Evolutionary conservation across 2,888 invertebrate genomes (phyloP).

Genomic region (Chymomyza caudatula): DNA sequence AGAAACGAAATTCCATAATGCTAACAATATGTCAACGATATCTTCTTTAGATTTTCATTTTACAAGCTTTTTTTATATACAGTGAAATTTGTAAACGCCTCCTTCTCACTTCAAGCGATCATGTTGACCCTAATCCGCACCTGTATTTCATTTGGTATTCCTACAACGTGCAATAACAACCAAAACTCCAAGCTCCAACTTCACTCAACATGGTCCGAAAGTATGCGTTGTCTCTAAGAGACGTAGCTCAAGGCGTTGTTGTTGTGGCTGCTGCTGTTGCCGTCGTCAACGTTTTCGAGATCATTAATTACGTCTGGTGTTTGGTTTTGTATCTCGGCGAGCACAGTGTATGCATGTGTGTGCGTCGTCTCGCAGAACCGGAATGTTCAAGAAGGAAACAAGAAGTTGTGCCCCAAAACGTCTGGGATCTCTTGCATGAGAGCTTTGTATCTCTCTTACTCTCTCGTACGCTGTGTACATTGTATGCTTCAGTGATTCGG

Average conservation of each 20-base stretch:
- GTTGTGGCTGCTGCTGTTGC: slow-evolving; percentile 32
- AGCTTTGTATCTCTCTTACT: slow-evolving; percentile 8
- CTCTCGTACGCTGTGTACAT: too few relatives aligned
- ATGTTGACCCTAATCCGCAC: slow-evolving; percentile 67
- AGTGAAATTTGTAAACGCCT: not conserved
- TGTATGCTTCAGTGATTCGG: not conserved
- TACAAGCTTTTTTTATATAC: slow-evolving; percentile 17
- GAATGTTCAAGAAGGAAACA: slow-evolving; percentile 66
- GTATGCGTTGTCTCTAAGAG: slow-evolving; percentile 49
- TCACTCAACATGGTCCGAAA: slow-evolving; percentile 35
- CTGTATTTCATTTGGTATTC: slow-evolving; percentile 51
- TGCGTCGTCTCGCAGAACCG: slow-evolving; percentile 48
- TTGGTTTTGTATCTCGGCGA: slow-evolving; percentile 15
- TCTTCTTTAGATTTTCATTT: slow-evolving; percentile 31
- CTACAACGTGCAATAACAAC: not conserved
- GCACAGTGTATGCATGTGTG: not conserved
- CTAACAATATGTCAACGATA: slow-evolving; percentile 2
- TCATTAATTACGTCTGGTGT: slow-evolving; percentile 62
- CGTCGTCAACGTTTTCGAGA: slow-evolving; percentile 67
- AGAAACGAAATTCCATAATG: not conserved
- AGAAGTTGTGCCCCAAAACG: slow-evolving; percentile 54
- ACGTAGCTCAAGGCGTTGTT: slow-evolving; percentile 9
- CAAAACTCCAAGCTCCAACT: slow-evolving; percentile 6
- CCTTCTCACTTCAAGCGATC: slow-evolving; percentile 2
- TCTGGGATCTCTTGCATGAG: slow-evolving; percentile 3